phyloP scores from a whole-genome alignment of 35 echinoderm and acorn worm species.

The Patiria miniata region DNA sequence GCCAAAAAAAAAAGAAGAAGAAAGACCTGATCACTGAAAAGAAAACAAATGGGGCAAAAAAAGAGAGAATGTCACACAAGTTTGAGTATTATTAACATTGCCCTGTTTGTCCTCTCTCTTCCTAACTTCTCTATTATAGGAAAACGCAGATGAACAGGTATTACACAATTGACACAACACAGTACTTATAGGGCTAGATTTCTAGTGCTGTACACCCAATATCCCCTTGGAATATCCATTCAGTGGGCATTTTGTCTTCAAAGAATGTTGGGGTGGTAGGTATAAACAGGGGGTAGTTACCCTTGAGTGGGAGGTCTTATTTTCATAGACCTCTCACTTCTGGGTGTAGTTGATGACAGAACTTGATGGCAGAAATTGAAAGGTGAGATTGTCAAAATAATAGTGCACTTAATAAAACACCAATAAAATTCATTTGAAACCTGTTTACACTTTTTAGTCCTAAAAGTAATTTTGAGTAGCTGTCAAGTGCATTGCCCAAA shows the following conservation, averaged over 20 bases:
- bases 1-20: too few relatives aligned
- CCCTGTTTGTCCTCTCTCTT: constrained; percentile 38
- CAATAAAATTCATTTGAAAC: too few relatives aligned
- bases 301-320: background rate
- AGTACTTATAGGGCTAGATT: background rate
- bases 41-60: background rate
- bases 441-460: too few relatives aligned
- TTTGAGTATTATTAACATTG: background rate
- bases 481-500: too few relatives aligned
- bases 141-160: constrained; percentile 75
- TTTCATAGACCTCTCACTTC: too few relatives aligned
- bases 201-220: background rate
- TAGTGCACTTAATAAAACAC: too few relatives aligned
- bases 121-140: constrained; percentile 68
- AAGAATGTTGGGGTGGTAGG: background rate
- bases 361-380: background rate
- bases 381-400: background rate
- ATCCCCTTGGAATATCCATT: background rate
- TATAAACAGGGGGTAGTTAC: background rate
- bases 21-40: background rate
- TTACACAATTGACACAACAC: constrained; percentile 13
- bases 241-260: background rate
- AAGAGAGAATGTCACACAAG: background rate
- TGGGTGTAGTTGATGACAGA: too few relatives aligned
- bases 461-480: too few relatives aligned